These are phyloP conservation scores for Nesogale talazaci DNA, from an alignment of 2,113 vertebrate genomes.

Conservation along the genomic window DNA sequence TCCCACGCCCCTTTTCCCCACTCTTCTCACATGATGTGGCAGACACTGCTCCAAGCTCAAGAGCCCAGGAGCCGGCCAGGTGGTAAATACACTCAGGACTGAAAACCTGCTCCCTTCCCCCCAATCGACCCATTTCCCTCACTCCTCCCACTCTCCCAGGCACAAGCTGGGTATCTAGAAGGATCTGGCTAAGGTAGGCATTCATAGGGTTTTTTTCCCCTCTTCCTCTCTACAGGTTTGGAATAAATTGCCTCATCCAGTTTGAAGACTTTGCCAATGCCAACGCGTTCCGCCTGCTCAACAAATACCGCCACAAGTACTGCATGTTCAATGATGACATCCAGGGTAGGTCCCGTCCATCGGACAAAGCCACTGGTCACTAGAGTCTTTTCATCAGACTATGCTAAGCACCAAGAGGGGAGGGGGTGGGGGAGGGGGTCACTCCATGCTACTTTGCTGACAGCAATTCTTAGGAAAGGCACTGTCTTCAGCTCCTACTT, in stretches of 20 bases:
- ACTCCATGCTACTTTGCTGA: neutral
- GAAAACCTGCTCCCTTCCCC: neutral
- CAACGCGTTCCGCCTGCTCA: slow-evolving; percentile 96
- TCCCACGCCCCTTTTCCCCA: neutral
- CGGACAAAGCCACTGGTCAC: neutral
- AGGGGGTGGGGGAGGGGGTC: neutral
- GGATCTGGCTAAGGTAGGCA: neutral
- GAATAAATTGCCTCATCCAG: slow-evolving; percentile 97
- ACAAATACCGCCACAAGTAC: slow-evolving; percentile 95
- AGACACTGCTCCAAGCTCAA: neutral
- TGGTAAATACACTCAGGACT: neutral
- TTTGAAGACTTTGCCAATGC: slow-evolving; percentile 99
- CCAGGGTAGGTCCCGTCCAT: slow-evolving; percentile 88
- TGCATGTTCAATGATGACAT: slow-evolving; percentile 99
- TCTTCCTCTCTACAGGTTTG: slow-evolving; percentile 87
- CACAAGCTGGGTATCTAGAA: neutral
- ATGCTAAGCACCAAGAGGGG: neutral
- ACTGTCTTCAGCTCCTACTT: neutral
- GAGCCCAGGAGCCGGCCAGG: neutral
- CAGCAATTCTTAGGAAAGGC: slow-evolving; percentile 9
- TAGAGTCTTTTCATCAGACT: neutral
- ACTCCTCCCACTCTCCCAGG: too few relatives aligned
- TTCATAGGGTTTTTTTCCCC: slow-evolving; percentile 24
- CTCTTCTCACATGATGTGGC: neutral
- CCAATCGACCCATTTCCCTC: neutral